These are phyloP conservation scores for Phaetusa simplex DNA, from an alignment of 2,113 vertebrate species.

Conservation along the genomic window DNA sequence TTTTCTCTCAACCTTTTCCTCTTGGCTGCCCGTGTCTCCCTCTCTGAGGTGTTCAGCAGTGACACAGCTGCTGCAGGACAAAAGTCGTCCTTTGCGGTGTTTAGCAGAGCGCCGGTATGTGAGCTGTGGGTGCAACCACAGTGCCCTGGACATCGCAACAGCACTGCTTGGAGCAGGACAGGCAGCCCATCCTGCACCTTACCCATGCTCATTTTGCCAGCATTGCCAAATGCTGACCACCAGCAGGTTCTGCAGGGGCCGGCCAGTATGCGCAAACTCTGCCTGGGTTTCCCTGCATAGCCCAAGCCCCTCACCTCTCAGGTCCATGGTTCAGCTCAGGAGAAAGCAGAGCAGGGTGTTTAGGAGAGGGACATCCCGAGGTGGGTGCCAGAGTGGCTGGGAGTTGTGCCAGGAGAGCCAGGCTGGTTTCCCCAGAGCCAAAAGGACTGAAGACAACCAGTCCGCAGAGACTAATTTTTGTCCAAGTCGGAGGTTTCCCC, in stretches of 20 bases:
- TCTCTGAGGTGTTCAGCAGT: neutral
- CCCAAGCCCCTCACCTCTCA: neutral
- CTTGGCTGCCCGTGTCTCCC: neutral
- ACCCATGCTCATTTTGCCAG: neutral
- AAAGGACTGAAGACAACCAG: neutral
- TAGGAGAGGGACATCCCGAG: neutral
- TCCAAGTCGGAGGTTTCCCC: neutral
- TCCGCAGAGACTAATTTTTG: neutral
- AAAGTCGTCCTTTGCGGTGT: accelerated
- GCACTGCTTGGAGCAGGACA: neutral
- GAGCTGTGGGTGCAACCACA: neutral
- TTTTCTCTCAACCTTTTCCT: neutral
- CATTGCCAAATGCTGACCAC: neutral
- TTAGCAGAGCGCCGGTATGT: neutral
- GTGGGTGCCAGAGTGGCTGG: neutral
- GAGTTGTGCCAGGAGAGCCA: neutral
- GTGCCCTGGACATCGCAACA: neutral
- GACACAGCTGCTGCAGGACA: neutral
- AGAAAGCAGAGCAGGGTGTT: neutral
- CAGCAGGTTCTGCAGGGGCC: neutral
- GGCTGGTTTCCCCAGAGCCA: neutral
- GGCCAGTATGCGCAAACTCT: accelerated
- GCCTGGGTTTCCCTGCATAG: accelerated
- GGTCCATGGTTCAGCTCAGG: neutral
- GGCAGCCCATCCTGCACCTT: neutral